phyloP scores from a whole-genome alignment of 2,113 vertebrate genomes.

The Clarias magur region DNA sequence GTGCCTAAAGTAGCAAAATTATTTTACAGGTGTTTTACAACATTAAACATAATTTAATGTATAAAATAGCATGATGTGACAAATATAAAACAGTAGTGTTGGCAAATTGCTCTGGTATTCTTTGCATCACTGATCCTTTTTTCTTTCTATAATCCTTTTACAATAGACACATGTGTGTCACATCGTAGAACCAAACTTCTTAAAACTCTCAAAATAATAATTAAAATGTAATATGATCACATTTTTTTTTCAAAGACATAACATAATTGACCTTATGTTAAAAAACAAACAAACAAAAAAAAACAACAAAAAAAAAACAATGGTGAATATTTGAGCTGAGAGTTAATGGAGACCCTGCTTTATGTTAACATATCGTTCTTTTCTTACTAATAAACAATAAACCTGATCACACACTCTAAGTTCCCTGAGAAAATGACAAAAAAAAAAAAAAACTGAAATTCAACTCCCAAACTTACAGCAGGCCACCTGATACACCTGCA shows the following conservation, averaged over 20 bases:
- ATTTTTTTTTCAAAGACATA: not conserved
- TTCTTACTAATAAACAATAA: conserved; percentile 31
- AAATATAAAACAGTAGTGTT: not conserved
- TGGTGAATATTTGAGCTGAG: not conserved
- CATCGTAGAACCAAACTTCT: not conserved
- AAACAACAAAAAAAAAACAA: too few species aligned
- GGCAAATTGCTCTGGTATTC: not conserved
- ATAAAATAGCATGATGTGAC: not conserved
- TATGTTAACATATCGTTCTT: conserved; percentile 2
- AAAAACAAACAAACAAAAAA: too few species aligned
- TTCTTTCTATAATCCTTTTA: not conserved
- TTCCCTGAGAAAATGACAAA: conserved; percentile 40
- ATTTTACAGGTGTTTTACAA: not conserved
- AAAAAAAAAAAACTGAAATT: conserved; percentile 41
- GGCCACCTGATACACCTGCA: conserved; percentile 59
- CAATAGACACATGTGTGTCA: not conserved
- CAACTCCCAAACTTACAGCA: conserved; percentile 39
- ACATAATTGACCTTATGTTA: not conserved
- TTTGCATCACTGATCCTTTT: not conserved
- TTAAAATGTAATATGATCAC: not conserved
- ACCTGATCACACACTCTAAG: conserved; percentile 17
- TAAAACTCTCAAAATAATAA: not conserved
- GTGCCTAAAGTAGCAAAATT: not conserved
- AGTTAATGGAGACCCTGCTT: not conserved
- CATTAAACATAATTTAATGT: not conserved